These are phyloP conservation scores for Egretta garzetta DNA, from an alignment of 2,113 vertebrate genomes.

Conservation along the genomic window DNA sequence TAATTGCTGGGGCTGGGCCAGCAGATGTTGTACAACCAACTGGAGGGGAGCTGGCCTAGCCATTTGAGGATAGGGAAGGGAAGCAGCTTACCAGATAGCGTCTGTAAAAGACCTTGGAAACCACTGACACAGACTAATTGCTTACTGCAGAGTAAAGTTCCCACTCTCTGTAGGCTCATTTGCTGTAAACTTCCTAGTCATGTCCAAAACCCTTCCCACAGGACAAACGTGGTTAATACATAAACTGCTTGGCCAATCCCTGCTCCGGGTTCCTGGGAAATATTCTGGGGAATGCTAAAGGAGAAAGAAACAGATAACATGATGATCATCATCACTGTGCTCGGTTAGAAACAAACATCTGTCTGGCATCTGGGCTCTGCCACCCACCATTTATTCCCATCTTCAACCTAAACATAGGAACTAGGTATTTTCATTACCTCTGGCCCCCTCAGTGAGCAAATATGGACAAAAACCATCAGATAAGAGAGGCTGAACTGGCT, in stretches of 20 bases:
- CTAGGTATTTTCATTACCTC: neutral
- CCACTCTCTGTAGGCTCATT: neutral
- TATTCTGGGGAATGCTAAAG: neutral
- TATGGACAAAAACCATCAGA: neutral
- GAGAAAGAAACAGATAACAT: neutral
- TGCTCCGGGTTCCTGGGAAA: neutral
- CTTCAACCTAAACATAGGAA: neutral
- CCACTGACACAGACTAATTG: neutral
- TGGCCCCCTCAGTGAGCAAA: neutral
- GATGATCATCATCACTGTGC: neutral
- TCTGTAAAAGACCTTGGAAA: neutral
- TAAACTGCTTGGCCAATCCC: neutral
- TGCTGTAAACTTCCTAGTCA: neutral
- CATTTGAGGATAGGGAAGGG: neutral
- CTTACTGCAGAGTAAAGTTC: neutral
- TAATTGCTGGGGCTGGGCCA: slow-evolving; percentile 9
- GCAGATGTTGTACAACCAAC: slow-evolving; percentile 9
- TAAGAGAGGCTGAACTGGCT: neutral
- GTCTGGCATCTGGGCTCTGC: slow-evolving; percentile 12
- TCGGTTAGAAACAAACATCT: slow-evolving; percentile 10
- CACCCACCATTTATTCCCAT: neutral
- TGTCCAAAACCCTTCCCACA: slow-evolving; percentile 9
- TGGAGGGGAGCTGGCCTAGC: neutral
- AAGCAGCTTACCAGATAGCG: slow-evolving; percentile 27
- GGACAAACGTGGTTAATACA: neutral